Evolutionary conservation across 2,797 vertebrate species (phyloP).

Genomic region (Rhinichthys osculus): DNA sequence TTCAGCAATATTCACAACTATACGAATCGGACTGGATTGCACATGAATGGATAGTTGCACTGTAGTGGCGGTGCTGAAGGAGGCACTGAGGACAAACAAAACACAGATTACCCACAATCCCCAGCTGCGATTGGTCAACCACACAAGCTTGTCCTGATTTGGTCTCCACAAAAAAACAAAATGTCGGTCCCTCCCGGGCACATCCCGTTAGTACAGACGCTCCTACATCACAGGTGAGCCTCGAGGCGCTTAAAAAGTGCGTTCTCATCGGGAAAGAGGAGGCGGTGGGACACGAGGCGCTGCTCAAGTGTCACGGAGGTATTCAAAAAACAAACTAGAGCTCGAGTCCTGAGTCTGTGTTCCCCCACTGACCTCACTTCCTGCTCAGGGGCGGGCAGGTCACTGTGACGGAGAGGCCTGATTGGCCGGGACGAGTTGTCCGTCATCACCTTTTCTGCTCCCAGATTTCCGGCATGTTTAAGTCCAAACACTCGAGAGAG

Average conservation of each 20-base stretch:
- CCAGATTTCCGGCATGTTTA: conserved; percentile 97
- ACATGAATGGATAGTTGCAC: conserved; percentile 39
- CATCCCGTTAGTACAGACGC: not conserved
- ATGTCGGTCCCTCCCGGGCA: not conserved
- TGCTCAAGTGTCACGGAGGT: conserved; percentile 3
- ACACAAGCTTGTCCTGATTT: conserved; percentile 49
- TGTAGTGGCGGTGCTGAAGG: conserved; percentile 43
- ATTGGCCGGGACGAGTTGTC: conserved; percentile 22
- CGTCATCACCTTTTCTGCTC: conserved; percentile 97
- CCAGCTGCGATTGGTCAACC: conserved; percentile 26
- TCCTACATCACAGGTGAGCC: not conserved
- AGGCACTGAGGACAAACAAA: conserved; percentile 52
- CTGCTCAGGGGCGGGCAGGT: conserved; percentile 6
- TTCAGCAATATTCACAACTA: conserved; percentile 3
- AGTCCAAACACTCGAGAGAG: conserved; percentile 89
- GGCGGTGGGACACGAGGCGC: not conserved
- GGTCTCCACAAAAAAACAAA: conserved; percentile 20
- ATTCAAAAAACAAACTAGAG: not conserved
- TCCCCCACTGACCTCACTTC: conserved; percentile 27
- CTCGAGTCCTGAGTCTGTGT: conserved; percentile 15
- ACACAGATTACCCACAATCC: conserved; percentile 34
- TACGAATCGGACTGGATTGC: conserved; percentile 39
- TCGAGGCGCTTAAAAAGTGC: not conserved
- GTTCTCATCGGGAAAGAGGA: not conserved
- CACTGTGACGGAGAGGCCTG: conserved; percentile 42